These are phyloP conservation scores for Drosophila sordidula DNA, from an alignment of 2,888 invertebrate genomes.

Conservation along the genomic window DNA sequence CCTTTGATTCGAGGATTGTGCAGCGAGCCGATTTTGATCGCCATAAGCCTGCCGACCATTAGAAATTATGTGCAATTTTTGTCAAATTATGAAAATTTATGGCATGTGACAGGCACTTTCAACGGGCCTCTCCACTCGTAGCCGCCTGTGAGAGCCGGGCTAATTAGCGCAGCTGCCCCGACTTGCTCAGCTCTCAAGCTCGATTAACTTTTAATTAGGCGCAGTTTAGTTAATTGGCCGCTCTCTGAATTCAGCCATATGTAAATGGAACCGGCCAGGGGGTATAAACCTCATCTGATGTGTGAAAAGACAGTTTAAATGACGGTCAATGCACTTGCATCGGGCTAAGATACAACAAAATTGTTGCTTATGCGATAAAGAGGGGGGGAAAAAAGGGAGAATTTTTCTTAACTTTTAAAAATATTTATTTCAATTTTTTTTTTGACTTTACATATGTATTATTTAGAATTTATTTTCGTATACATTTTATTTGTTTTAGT, in stretches of 20 bases:
- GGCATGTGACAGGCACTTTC: conserved; percentile 49
- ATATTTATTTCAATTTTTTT: too few species aligned
- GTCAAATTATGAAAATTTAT: conserved; percentile 79
- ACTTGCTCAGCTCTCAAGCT: conserved; percentile 61
- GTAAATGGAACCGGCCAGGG: conserved; percentile 46
- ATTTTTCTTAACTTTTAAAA: too few species aligned
- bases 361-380: background rate
- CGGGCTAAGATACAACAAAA: background rate
- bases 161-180: conserved; percentile 64
- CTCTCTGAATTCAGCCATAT: conserved; percentile 35
- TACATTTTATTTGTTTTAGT: too few species aligned
- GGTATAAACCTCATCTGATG: conserved; percentile 14
- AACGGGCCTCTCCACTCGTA: conserved; percentile 13
- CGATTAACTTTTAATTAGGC: conserved; percentile 72
- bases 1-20: conserved; percentile 57
- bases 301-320: conserved; percentile 31
- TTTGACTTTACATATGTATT: too few species aligned
- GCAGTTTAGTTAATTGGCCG: conserved; percentile 68
- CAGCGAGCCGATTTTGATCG: conserved; percentile 60
- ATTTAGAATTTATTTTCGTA: too few species aligned
- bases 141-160: conserved; percentile 62
- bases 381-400: too few species aligned
- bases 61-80: conserved; percentile 69
- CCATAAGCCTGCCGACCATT: conserved; percentile 35
- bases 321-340: conserved; percentile 29